These are phyloP conservation scores for Habropoda laboriosa DNA, from an alignment of 1,140 invertebrate genomes.

Conservation along the genomic window DNA sequence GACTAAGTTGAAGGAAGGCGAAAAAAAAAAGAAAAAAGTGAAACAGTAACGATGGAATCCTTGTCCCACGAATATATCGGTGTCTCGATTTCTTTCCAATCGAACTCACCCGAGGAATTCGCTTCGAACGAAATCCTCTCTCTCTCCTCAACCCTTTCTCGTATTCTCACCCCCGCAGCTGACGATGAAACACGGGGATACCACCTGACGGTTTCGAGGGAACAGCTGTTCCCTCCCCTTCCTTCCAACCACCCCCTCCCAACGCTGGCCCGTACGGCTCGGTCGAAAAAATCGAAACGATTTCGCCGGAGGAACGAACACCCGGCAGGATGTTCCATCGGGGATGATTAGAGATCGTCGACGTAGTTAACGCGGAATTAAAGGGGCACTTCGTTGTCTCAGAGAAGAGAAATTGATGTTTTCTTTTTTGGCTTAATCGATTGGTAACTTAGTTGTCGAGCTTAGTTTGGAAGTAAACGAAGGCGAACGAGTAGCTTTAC, in stretches of 20 bases:
- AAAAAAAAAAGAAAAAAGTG: not conserved
- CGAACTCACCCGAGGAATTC: conserved; percentile 39
- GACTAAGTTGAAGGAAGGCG: not conserved
- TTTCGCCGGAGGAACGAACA: conserved; percentile 43
- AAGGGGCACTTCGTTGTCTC: too few relatives aligned
- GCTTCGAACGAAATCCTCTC: not conserved
- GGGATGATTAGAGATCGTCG: conserved; percentile 34
- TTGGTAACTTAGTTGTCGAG: too few relatives aligned
- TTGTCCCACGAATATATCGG: conserved; percentile 32
- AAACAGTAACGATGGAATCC: not conserved
- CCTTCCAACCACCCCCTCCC: conserved; percentile 22
- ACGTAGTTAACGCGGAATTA: not conserved
- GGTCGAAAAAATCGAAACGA: conserved; percentile 62
- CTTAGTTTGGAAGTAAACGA: too few relatives aligned
- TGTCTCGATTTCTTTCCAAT: conserved; percentile 53
- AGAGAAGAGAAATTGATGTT: too few relatives aligned
- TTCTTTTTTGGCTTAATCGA: too few relatives aligned
- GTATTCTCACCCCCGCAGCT: conserved; percentile 73
- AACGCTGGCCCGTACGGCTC: not conserved
- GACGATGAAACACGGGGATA: conserved; percentile 67
- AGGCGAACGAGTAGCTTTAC: too few relatives aligned
- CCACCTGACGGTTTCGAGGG: conserved; percentile 67
- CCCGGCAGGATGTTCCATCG: conserved; percentile 28
- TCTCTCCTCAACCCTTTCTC: conserved; percentile 66
- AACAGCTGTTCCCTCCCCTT: conserved; percentile 70